Evolutionary conservation across 2,888 invertebrate genomes (phyloP), one percentile per base, ranked within the genome.

Genomic region (Electrophaes corylata): DNA sequence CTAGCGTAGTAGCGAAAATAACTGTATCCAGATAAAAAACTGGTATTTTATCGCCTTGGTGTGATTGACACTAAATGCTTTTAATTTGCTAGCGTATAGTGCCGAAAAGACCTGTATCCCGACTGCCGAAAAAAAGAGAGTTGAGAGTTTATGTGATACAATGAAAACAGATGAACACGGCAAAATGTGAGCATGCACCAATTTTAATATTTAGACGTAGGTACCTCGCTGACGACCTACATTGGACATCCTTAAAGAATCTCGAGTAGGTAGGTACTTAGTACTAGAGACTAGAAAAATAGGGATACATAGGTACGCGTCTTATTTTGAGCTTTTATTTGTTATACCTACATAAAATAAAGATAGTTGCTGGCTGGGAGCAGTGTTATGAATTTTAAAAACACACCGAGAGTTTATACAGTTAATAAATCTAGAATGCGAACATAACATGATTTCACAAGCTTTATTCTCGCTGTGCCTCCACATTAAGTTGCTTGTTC

Each of bases 11-110:
- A n/a, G n/a, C n/a, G n/a, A n/a, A n/a, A n/a, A n/a, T n/a, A n/a
- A n/a, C n/a, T n/a, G n/a, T n/a, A n/a, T n/a, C n/a, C n/a, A n/a
- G n/a, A n/a, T n/a, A n/a, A n/a, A n/a, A n/a, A n/a, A n/a, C n/a
- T n/a, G n/a, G n/a, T n/a, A n/a, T n/a, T n/a, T n/a, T 61, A 54
- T 60, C 18, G 57, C 46, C 57, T 52, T 41, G 29, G 23, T 55
- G 31, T 57, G 51, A 57, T 50, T 50, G 20, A 31, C 10, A 19
- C 47, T 35, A 18, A 23, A 18, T 45, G 5, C 12, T 47, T 40
- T 29, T 6, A 26, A 10, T 14, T 39, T 6, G 16, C 16, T 20
- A 44, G 29, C 16, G 11, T 19, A 23, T 26, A 11, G 19, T 35
- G 31, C 44, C 44, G 3, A 45, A 49, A 44, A 23, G 39, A 26